A percentile compares a stretch with the other conserved stretches of the same genome.
These are phyloP conservation scores for Athene noctua DNA, from an alignment of 2,113 vertebrate genomes.

Conservation along the genomic window DNA sequence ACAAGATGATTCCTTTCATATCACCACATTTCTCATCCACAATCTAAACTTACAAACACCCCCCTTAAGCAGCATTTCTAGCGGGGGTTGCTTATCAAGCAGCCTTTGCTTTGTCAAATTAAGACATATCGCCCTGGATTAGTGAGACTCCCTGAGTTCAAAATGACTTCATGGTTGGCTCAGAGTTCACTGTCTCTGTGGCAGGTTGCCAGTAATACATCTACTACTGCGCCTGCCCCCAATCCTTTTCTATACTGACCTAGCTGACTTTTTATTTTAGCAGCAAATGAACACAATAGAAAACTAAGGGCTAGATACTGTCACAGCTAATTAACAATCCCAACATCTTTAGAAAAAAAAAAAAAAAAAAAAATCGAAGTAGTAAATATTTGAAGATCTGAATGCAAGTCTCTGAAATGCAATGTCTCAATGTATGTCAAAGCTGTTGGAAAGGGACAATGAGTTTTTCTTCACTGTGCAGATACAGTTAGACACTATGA, in stretches of 20 bases:
- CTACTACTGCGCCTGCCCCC: slow-evolving; percentile 64
- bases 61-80: slow-evolving; percentile 55
- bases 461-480: slow-evolving; percentile 12
- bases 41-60: slow-evolving; percentile 68
- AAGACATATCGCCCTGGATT: slow-evolving; percentile 79
- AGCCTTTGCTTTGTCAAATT: slow-evolving; percentile 82
- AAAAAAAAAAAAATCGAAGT: slow-evolving; percentile 36
- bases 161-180: slow-evolving; percentile 86
- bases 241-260: slow-evolving; percentile 61
- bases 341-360: slow-evolving; percentile 25
- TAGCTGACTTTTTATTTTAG: slow-evolving; percentile 54
- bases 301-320: slow-evolving; percentile 51
- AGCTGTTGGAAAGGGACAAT: background rate
- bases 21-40: slow-evolving; percentile 57
- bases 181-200: slow-evolving; percentile 70
- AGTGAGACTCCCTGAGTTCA: slow-evolving; percentile 78
- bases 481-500: slow-evolving; percentile 48
- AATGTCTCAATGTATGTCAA: background rate
- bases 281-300: slow-evolving; percentile 55
- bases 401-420: background rate
- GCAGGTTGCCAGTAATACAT: slow-evolving; percentile 77
- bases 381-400: slow-evolving; percentile 65
- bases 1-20: slow-evolving; percentile 53
- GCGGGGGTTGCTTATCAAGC: slow-evolving; percentile 71
- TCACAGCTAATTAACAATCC: slow-evolving; percentile 66